Evolutionary conservation across 2,113 vertebrate species (phyloP).

Genomic region (Anarrhichthys ocellatus): DNA sequence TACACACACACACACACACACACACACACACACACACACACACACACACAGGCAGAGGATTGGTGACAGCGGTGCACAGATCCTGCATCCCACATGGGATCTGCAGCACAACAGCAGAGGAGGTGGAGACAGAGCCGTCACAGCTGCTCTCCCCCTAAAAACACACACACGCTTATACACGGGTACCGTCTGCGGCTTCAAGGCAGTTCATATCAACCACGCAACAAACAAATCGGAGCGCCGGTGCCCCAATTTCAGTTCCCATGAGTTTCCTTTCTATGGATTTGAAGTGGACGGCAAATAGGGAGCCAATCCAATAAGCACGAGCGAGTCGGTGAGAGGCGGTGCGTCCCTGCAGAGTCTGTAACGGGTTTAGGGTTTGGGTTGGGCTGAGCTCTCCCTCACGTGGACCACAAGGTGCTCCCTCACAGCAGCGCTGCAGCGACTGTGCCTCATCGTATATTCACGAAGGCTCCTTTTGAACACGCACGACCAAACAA

Average conservation of each 20-base stretch:
- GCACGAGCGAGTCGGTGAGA: slow-evolving; percentile 18
- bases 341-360: slow-evolving; percentile 33
- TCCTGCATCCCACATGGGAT: slow-evolving; percentile 32
- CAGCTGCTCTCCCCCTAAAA: slow-evolving; percentile 25
- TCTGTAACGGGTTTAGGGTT: slow-evolving; percentile 30
- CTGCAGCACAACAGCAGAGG: slow-evolving; percentile 31
- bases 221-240: not conserved
- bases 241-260: slow-evolving; percentile 4
- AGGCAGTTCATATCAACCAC: not conserved
- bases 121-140: slow-evolving; percentile 9
- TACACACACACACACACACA: slow-evolving; percentile 18
- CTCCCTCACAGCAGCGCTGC: slow-evolving; percentile 22
- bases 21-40: not conserved
- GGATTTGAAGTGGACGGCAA: slow-evolving; percentile 30
- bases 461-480: slow-evolving; percentile 26
- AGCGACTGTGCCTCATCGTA: slow-evolving; percentile 12
- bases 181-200: not conserved
- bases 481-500: not conserved
- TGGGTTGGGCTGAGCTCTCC: slow-evolving; percentile 51
- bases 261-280: slow-evolving; percentile 20
- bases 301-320: slow-evolving; percentile 37
- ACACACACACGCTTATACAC: not conserved
- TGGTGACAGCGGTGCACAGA: slow-evolving; percentile 13
- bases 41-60: not conserved
- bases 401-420: slow-evolving; percentile 77